A percentile compares a stretch with the other conserved stretches of the same genome.
Conservation (phyloP, 53 echinoderm and acorn worm species). For the Echinarachnius parma region DNA sequence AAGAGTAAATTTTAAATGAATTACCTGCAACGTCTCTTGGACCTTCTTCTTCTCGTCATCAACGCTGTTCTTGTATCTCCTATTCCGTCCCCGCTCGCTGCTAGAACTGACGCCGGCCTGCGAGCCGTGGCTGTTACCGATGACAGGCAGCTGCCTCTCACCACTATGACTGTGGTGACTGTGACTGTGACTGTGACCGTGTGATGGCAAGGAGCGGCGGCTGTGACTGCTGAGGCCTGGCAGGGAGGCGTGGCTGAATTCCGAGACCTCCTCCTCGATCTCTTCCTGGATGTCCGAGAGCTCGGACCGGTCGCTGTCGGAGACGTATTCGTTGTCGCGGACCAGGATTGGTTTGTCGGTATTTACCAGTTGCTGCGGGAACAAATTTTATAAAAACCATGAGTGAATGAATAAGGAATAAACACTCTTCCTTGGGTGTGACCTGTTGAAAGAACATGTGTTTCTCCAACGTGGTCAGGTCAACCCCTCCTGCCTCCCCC, state of each 20-base stretch:
- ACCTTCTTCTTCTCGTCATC: constrained; percentile 86
- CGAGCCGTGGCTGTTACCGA: constrained; percentile 62
- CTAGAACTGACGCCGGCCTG: constrained; percentile 68
- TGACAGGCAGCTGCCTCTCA: constrained; percentile 66
- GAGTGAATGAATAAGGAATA: too few species aligned
- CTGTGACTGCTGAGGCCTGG: constrained; percentile 74
- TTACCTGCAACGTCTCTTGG: constrained; percentile 72
- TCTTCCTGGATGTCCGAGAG: constrained; percentile 93
- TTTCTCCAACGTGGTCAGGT: too few species aligned
- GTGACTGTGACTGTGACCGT: too few species aligned
- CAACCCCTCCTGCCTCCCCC: too few species aligned
- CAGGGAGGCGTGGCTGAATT: constrained; percentile 73
- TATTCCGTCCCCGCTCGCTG: constrained; percentile 24
- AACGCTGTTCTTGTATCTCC: constrained; percentile 50
- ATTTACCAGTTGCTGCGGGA: constrained; percentile 19
- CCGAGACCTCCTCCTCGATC: constrained; percentile 73
- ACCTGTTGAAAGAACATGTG: too few species aligned
- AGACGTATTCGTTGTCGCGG: constrained; percentile 55
- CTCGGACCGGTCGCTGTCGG: constrained; percentile 93
- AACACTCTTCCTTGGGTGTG: too few species aligned
- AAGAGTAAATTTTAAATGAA: not conserved
- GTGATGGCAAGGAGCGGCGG: constrained; percentile 1
- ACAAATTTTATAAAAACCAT: too few species aligned
- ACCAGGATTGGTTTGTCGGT: constrained; percentile 11
- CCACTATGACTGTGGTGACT: too few species aligned